Percentiles rank a stretch among this genome's conserved stretches.
phyloP scores from a whole-genome alignment of 2,113 vertebrate species.

The Calyptommatus sinebrachiatus region DNA sequence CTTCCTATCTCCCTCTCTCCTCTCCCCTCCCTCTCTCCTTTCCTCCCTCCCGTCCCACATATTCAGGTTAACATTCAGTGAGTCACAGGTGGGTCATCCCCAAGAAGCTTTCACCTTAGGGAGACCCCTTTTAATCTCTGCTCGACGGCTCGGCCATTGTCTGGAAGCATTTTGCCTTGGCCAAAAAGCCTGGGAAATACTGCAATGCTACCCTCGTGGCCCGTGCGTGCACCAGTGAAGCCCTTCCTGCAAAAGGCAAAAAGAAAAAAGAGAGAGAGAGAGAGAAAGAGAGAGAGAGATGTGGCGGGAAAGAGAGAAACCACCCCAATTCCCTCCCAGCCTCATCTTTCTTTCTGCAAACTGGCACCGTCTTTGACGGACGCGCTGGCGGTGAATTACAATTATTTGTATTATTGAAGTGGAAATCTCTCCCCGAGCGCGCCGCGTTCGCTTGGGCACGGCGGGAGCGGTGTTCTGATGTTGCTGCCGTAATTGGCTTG shows the following conservation, averaged over 20 bases:
- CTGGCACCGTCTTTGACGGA: not conserved
- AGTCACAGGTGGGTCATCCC: too few relatives aligned
- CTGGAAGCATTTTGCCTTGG: not conserved
- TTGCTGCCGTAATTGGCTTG: constrained; percentile 14
- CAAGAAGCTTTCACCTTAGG: too few relatives aligned
- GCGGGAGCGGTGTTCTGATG: not conserved
- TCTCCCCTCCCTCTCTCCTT: too few relatives aligned
- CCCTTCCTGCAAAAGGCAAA: not conserved
- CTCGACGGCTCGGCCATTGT: too few relatives aligned
- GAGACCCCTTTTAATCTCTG: too few relatives aligned
- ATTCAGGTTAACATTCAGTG: too few relatives aligned
- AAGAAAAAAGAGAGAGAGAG: not conserved
- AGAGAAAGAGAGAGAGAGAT: not conserved
- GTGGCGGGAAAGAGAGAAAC: not conserved
- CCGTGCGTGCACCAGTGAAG: not conserved
- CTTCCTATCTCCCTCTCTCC: too few relatives aligned
- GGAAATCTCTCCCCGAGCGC: not conserved
- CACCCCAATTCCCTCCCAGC: not conserved
- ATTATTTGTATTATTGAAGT: not conserved
- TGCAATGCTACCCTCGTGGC: not conserved
- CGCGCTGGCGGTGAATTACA: not conserved
- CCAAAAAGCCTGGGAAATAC: not conserved
- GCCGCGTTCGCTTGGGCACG: too few relatives aligned
- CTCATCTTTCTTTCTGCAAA: not conserved
- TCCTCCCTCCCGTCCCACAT: too few relatives aligned